Evolutionary conservation across 2,113 vertebrate species (phyloP), one percentile per base, ranked within the genome.

Genomic region (Podilymbus podiceps): DNA sequence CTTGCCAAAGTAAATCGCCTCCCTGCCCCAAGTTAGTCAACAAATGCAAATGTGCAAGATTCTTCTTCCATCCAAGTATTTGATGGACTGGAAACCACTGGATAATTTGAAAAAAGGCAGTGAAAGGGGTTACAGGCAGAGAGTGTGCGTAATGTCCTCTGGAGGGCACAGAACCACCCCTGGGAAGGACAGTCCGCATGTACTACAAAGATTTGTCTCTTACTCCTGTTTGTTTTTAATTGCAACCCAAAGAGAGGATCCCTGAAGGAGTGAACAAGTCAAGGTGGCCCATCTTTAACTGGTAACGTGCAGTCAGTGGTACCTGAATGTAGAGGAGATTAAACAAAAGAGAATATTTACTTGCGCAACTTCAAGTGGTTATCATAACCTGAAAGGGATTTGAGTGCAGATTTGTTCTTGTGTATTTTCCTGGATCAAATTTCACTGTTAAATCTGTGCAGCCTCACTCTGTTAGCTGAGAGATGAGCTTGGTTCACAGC

Each of bases 1-100:
- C 28, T 89, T 94, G 94, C 91, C 95, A 94, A 88, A 82, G 33
- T 89, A 93, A 96, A 96, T 80, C 23, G 44, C 42, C 46, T 60
- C 18, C 2, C 33, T 85, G 40, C 27, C 35, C 33, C 40, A 78
- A 11, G 8, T 75, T 81, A 72, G 38, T 74, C 87, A 91, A 33
- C 74, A 84, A 78, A 84, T 89, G 44, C 8, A 64, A 85, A 91
- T 60, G 18, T 30, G 28, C 25, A 68, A 13, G 40, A 53, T 31
- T 46, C 3, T 67, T 84, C 38, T 78, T 72, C 71, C 72, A 73
- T 90, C 46, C n/a, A 77, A 53, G 59, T 74, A 24, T 88, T 82
- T 86, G 52, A 59, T 53, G 35, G 24, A 69, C 59, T 86, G 47
- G 59, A 89, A 93, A 66, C 15, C 38, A 59, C 1, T 31, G 20